A percentile compares a stretch with the other conserved stretches of the same genome.
Evolutionary conservation across 2,113 vertebrate species (phyloP).

Genomic region (Meles meles): DNA sequence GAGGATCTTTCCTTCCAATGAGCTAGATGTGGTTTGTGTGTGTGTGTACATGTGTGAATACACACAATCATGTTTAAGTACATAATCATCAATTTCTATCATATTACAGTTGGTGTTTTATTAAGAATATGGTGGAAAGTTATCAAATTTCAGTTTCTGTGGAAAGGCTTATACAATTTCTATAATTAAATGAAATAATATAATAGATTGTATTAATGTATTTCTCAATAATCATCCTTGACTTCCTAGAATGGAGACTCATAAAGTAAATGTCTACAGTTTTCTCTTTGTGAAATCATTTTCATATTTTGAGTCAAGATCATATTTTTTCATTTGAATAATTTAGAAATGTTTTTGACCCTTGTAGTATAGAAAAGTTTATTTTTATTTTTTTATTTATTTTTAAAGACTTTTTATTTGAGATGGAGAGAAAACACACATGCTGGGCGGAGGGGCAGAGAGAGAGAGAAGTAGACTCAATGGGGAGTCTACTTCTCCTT

Average conservation of each 20-base stretch:
- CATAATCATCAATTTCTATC: neutral
- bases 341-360: neutral
- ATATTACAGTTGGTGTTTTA: neutral
- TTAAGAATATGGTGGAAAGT: neutral
- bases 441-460: neutral
- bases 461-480: neutral
- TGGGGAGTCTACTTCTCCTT: no score
- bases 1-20: neutral
- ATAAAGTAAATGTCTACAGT: neutral
- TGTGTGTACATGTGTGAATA: neutral
- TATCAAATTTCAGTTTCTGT: neutral
- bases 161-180: neutral
- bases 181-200: neutral
- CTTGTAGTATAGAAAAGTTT: neutral
- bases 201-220: neutral
- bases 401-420: neutral
- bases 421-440: neutral
- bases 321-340: neutral
- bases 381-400: neutral
- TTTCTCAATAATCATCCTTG: neutral
- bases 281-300: neutral
- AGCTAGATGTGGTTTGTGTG: neutral
- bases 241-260: neutral
- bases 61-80: neutral
- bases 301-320: neutral